Base-by-base conservation (phyloP, 2,113 vertebrate genomes). In the Anolis sagrei region DNA sequence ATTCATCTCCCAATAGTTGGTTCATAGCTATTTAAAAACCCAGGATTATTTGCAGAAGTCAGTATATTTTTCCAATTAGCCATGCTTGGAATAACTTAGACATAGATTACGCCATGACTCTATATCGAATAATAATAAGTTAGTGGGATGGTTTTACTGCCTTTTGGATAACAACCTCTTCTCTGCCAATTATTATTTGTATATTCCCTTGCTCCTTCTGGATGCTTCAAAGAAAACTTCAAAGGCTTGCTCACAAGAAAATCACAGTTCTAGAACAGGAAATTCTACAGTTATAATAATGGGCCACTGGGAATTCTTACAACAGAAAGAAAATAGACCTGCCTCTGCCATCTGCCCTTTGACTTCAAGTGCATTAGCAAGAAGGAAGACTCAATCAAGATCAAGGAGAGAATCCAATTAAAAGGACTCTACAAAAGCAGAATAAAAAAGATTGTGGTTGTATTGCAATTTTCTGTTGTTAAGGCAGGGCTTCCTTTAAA, bases 341-440 rank as follows among this genome's bases (percentile, higher is more conserved):
- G 25, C 39, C 62, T 54, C 39, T 19, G 27, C 39, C 16, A 44
- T 44, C 39, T 5, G 39, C 32, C 18, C 51, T 25, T 1, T 25
- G 32, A 85, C 13, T 29, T 0, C 27, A 82, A 90, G 70, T 3
- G 7, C 2, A 82, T 58, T 5, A 89, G 58, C 88, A 90, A 86
- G 34, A 76, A 2, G 76, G 74, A 89, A 14, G 87, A 86, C 8
- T 5, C 48, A 2, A 39, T 9, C 1, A 44, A 49, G 1, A 10
- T 0, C 83, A 2, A 0, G 0, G 0, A 0, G 0, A 1, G 0
- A 58, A 73, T 1, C 4, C 13, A 48, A 2, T 1, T 81, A 1
- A 0, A 3, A 70, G 48, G 21, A 87, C 1, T 29, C 25, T 2
- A 62, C 36, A 66, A 13, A 8, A 86, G 21, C 2, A 25, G 81